Evolutionary conservation across 2,797 vertebrate species (phyloP), one percentile per base, ranked within the genome.

Genomic region (Spinus olivaceus): DNA sequence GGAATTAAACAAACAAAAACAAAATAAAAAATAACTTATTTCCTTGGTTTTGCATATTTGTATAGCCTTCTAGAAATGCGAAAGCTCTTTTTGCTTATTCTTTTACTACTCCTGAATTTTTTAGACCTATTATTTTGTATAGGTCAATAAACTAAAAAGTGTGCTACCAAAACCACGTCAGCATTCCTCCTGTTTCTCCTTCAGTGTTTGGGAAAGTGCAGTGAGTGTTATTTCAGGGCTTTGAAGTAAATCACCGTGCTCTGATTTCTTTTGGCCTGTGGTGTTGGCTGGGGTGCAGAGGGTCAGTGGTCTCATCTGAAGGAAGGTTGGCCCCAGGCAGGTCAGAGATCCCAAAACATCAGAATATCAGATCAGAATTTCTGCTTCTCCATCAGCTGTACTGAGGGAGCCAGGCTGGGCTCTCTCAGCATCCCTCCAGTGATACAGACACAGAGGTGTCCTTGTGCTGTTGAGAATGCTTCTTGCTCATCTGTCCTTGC

Each of bases 21-120:
- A 67, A 93, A 96, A 96, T 80, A 91, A 95, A 92, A 94, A 95
- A 81, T 96, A 97, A 96, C 94, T 98, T 98, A 98, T 97, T 98
- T 98, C 97, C 95, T 98, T 96, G 92, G 83, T 94, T 97, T 98
- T 98, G 96, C 97, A 98, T 97, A 98, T 98, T 98, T 98, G 97
- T 98, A 98, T 97, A 98, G 97, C 95, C 95, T 96, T 95, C 96
- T 97, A 97, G 96, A 97, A 96, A 97, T 28, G 86, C 78, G 21
- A 95, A 94, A 96, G 88, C 80, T 94, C 94, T 97, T 97, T 98
- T 98, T 97, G 96, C 97, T 96, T 98, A 98, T 97, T 98, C 97
- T 98, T 98, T 98, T 97, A 98, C 95, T 97, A 95, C 87, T 98
- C 94, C 92, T 97, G 97, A 96, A 96, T 96, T 97, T 94, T 97